Conservation (phyloP, 2,113 vertebrate species). For the Corythornis madagascariensis region DNA sequence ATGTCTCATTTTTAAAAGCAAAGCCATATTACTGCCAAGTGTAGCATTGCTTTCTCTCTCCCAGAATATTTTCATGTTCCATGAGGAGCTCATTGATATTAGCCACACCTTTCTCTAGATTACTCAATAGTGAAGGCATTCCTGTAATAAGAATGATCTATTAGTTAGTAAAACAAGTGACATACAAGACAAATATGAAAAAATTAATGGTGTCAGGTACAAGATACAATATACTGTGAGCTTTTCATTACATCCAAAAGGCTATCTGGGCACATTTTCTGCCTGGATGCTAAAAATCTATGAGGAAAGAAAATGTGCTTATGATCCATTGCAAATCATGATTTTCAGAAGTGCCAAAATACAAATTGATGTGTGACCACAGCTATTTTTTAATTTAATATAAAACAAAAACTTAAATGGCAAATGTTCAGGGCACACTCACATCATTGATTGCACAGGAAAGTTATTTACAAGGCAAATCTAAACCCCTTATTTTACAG, state of each 20-base stretch:
- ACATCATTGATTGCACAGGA: neutral
- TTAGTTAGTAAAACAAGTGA: constrained; percentile 31
- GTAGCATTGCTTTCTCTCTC: neutral
- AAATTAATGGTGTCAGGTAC: constrained; percentile 23
- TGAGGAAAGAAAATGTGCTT: constrained; percentile 25
- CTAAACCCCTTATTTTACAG: neutral
- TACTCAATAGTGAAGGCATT: neutral
- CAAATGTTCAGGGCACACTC: neutral
- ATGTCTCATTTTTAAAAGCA: neutral
- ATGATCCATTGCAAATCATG: constrained; percentile 2
- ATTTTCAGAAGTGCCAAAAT: constrained; percentile 26
- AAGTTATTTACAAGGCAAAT: constrained; percentile 10
- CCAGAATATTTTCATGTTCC: neutral
- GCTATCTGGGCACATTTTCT: constrained; percentile 15
- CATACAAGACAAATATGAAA: constrained; percentile 21
- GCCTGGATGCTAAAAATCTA: constrained; percentile 43
- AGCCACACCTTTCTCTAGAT: neutral
- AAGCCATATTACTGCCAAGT: neutral
- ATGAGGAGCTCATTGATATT: neutral
- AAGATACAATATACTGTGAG: neutral
- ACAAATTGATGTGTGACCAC: neutral
- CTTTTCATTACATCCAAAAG: constrained; percentile 28
- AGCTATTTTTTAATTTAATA: neutral
- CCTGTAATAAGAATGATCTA: constrained; percentile 19
- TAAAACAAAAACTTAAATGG: neutral